Conservation (phyloP, 2,888 invertebrate genomes). For the Tiliacea aurago region DNA sequence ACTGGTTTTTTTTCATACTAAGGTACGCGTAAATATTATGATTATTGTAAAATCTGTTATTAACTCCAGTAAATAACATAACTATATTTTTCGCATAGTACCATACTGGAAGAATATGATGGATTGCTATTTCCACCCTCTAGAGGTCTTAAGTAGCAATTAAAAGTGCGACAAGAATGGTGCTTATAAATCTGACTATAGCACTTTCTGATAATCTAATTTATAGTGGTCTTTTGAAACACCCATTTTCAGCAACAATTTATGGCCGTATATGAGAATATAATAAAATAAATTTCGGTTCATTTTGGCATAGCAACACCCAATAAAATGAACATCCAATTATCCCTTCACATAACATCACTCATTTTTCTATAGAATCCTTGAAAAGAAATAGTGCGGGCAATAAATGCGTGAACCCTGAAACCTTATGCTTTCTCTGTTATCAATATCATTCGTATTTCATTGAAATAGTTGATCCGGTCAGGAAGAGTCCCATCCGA, state of each 20-base stretch:
- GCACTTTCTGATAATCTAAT: neutral
- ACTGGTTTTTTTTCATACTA: too few relatives aligned
- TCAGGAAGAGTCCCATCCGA: conserved; percentile 65
- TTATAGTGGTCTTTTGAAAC: neutral
- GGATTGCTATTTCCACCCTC: too few relatives aligned
- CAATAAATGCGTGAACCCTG: conserved; percentile 47
- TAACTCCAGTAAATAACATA: too few relatives aligned
- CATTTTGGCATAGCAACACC: conserved; percentile 23
- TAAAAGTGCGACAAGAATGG: neutral
- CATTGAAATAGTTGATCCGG: conserved; percentile 78
- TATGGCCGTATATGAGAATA: neutral
- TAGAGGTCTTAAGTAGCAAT: neutral
- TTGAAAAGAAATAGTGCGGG: conserved; percentile 42
- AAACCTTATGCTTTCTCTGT: conserved; percentile 66
- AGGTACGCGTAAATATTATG: too few relatives aligned
- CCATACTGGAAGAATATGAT: too few relatives aligned
- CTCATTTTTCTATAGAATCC: conserved; percentile 40
- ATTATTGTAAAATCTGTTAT: too few relatives aligned
- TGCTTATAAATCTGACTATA: neutral
- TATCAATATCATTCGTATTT: conserved; percentile 80
- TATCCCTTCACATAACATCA: conserved; percentile 30
- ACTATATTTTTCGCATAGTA: too few relatives aligned
- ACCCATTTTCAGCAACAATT: neutral
- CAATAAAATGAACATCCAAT: conserved; percentile 46
- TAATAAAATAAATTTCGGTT: conserved; percentile 11